Evolutionary conservation across 2,888 invertebrate species (phyloP).

Genomic region (Cataglyphis albicans): DNA sequence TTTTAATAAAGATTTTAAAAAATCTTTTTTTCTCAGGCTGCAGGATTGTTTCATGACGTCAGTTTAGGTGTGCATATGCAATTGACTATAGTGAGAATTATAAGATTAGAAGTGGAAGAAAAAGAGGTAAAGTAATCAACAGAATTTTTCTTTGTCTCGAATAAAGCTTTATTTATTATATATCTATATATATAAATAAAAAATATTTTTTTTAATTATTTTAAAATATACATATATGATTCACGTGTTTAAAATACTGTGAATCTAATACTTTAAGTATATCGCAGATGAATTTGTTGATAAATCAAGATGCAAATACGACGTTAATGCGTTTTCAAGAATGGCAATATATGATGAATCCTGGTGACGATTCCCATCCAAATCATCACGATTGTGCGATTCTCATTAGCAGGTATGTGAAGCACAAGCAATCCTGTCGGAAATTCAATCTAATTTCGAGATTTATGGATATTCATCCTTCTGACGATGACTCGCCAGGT

Average conservation of each 20-base stretch:
- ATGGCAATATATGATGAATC: constrained; percentile 87
- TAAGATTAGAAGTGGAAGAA: constrained; percentile 86
- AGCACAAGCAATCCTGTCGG: constrained; percentile 8
- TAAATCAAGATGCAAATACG: constrained; percentile 86
- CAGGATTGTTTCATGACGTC: constrained; percentile 81
- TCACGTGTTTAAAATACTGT: background rate
- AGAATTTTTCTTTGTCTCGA: background rate
- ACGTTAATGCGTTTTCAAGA: constrained; percentile 87
- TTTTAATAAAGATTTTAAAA: background rate
- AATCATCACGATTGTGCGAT: constrained; percentile 88
- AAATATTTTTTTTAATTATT: background rate
- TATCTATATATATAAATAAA: background rate
- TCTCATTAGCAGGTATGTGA: constrained; percentile 87
- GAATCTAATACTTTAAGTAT: background rate
- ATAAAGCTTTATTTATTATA: background rate
- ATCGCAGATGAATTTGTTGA: constrained; percentile 82
- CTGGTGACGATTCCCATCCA: constrained; percentile 87
- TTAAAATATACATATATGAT: background rate
- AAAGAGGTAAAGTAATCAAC: constrained; percentile 80
- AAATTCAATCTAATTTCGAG: constrained; percentile 45
- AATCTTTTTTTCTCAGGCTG: constrained; percentile 76
- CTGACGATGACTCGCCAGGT: constrained; percentile 75
- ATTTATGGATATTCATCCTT: constrained; percentile 29
- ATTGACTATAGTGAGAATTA: constrained; percentile 87
- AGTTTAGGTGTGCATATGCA: constrained; percentile 87